These are phyloP conservation scores for Agriotes lineatus DNA, from an alignment of 2,888 invertebrate genomes.

Conservation along the genomic window DNA sequence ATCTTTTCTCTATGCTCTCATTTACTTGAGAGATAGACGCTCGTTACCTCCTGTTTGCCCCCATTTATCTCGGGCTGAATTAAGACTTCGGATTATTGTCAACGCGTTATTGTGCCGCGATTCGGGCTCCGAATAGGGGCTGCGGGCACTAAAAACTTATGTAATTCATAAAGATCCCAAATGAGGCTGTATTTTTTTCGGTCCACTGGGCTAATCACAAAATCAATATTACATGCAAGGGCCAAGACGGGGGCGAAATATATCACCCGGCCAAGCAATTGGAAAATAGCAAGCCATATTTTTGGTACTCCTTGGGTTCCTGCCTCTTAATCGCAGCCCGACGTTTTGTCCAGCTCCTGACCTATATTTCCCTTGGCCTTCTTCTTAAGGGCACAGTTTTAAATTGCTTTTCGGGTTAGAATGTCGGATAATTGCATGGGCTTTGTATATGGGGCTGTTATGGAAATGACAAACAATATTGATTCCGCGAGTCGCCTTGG, in stretches of 20 bases:
- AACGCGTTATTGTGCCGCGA: constrained; percentile 21
- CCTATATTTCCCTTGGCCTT: background rate
- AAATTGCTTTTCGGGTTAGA: too few relatives aligned
- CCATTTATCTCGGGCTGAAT: constrained; percentile 39
- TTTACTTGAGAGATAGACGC: constrained; percentile 43
- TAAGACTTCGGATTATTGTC: constrained; percentile 32
- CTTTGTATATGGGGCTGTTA: too few relatives aligned
- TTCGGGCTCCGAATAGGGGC: background rate
- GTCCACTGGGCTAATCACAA: constrained; percentile 35
- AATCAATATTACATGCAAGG: constrained; percentile 31
- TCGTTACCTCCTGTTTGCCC: constrained; percentile 38
- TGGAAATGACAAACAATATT: too few relatives aligned
- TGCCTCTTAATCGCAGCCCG: constrained; percentile 1
- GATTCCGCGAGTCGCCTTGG: too few relatives aligned
- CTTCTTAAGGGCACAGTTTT: too few relatives aligned
- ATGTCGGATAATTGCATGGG: too few relatives aligned
- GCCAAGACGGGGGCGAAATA: constrained; percentile 20
- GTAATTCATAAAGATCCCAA: constrained; percentile 35
- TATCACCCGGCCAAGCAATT: constrained; percentile 27
- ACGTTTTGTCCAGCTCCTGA: constrained; percentile 4
- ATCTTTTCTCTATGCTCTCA: constrained; percentile 46
- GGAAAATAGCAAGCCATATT: constrained; percentile 24
- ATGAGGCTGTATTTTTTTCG: constrained; percentile 32
- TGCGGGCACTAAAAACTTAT: constrained; percentile 18
- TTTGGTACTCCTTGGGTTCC: constrained; percentile 11